Evolutionary conservation across 2,113 vertebrate species (phyloP), one percentile per base, ranked within the genome.

Genomic region (Rhinopomastus cyanomelas): DNA sequence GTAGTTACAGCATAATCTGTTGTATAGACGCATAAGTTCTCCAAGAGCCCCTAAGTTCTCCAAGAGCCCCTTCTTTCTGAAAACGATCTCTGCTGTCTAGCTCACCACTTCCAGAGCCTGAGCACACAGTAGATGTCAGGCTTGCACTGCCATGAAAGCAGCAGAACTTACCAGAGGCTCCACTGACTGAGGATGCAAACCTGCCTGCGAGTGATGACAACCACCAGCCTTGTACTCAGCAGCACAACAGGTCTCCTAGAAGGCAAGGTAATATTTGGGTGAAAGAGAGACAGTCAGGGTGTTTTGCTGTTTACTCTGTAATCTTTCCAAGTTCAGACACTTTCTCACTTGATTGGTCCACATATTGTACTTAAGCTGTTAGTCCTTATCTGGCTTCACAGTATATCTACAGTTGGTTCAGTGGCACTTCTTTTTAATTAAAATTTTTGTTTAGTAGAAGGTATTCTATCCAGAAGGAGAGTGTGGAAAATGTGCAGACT

Each of bases 21-120:
- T 30, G 20, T 44, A 16, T 3, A 12, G 74, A 82, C 6, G 10
- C 9, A 7, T 6, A 20, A 9, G 15, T 36, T 53, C 32, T 27
- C 49, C 12, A 13, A 5, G 74, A 82, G 7, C 6, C 12, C 9
- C 6, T 6, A 20, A 9, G 15, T 36, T 53, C 32, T 27, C 49
- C 12, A 13, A 5, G 27, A 39, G 18, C 49, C 3, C 19, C 7
- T 21, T 19, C 2, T 3, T 16, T 22, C 21, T 6, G 22, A 11
- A 13, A 12, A 20, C 1, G 0, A 15, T 14, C 8, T 3, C 13
- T 1, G 0, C 22, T 29, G 25, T 8, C 3, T 4, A 34, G 44
- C 51, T 12, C 1, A 19, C 46, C 46, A 67, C 57, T 25, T 37
- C 19, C 23, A 3, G 9, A 12, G 36, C 57, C 1, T 13, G 66